Evolutionary conservation across 2,888 invertebrate species (phyloP), one percentile per base, ranked within the genome.

Genomic region (Xylocampa areola): DNA sequence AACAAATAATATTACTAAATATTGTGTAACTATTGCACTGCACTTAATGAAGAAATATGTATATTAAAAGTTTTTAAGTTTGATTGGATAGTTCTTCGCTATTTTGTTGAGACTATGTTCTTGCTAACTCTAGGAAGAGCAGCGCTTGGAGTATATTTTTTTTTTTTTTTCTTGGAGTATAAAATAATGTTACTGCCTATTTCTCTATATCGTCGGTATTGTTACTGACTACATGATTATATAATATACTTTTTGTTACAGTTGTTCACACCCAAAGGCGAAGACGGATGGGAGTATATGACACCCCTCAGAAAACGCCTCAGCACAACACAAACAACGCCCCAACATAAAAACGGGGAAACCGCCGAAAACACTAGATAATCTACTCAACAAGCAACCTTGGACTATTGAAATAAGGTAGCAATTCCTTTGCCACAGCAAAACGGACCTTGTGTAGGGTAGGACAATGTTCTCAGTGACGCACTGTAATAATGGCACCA

Each of bases 251-350:
- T 30, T 49, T 41, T 14, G 23, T 87, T 86, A 2, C 92, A 97
- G 96, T 80, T 96, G 47, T 97, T 97, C 91, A 95, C 95, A 77
- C 95, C 95, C 6, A 96, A 96, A 78, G 86, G 88, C 50, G 97
- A 97, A 37, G 95, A 95, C 25, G 95, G 94, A 0, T 95, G 95
- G 95, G 90, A 94, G 58, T 95, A 95, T 85, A 89, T 86, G 65
- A 80, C 84, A 16, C 95, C 95, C 2, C 90, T 95, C 27, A 89
- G 82, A 63, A 93, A 91, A 63, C 94, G 95, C 5, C 37, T 80
- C 33, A 81, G 73, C 39, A 30, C 66, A 14, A 1, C 66, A 2
- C 80, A 77, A 41, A 59, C 72, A 14, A 79, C 89, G 30, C 85
- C 89, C 4, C 85, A 82, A 59, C 84, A 84, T 68, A 86, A 82